Evolutionary conservation across 2,113 vertebrate species (phyloP), one percentile per base, ranked within the genome.

Genomic region (Orycteropus afer): DNA sequence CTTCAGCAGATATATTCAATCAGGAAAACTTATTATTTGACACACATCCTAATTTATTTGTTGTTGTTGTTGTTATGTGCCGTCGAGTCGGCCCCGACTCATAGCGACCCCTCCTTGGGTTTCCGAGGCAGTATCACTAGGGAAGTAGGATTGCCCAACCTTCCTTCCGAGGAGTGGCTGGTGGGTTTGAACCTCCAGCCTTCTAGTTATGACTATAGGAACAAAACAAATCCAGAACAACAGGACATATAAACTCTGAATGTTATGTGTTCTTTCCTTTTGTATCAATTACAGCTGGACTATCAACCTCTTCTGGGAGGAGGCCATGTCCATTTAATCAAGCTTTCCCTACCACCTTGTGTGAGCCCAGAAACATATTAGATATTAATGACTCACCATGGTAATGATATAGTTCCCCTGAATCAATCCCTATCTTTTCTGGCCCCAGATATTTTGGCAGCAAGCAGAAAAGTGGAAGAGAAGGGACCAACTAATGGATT

Each of bases 161-260:
- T n/a, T n/a, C n/a, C n/a, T n/a, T n/a, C n/a, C n/a, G n/a, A n/a
- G n/a, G n/a, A n/a, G n/a, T n/a, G n/a, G n/a, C n/a, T n/a, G n/a
- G n/a, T n/a, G n/a, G n/a, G n/a, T n/a, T n/a, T n/a, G n/a, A n/a
- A n/a, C n/a, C n/a, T n/a, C n/a, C n/a, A n/a, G n/a, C n/a, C n/a
- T n/a, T n/a, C n/a, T 32, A 34, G 34, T 34, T 2, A 0, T 82
- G 69, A 42, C 8, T 49, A 12, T 45, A 12, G 83, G 91, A 93
- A 40, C 53, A 89, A 96, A 92, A 86, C 29, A 65, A 78, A 92
- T 53, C 25, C 45, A 69, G 20, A 93, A 78, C 63, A 74, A 90
- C 4, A 76, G 53, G 49, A 86, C 20, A 42, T 53, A 59, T 5
- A 86, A 90, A 45, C 55, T 11, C 29, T 73, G 40, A 34, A 37